These are phyloP conservation scores for Icerya purchasi DNA, from an alignment of 2,888 invertebrate species.

Conservation along the genomic window DNA sequence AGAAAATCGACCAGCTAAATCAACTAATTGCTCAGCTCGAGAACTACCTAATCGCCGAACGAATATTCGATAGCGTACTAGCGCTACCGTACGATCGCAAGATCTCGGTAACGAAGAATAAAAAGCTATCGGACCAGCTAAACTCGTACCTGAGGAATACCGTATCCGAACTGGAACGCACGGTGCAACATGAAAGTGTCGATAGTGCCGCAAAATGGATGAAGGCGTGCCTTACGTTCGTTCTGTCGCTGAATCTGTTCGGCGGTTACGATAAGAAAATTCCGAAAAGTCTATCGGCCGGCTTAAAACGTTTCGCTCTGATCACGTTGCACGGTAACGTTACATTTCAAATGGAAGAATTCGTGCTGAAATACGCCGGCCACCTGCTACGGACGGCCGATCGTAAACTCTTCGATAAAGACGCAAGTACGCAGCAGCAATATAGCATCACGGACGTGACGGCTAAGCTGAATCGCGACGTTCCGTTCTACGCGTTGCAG, in stretches of 20 bases:
- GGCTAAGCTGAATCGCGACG: conserved; percentile 3
- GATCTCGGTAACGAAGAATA: conserved; percentile 16
- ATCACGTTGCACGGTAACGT: conserved; percentile 10
- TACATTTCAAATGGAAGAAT: conserved; percentile 2
- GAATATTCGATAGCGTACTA: conserved; percentile 16
- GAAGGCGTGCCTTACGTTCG: conserved; percentile 43
- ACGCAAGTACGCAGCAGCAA: not conserved
- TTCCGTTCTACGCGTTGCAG: conserved; percentile 22
- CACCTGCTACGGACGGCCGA: conserved; percentile 4
- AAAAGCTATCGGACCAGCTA: conserved; percentile 38
- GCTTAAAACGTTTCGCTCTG: conserved; percentile 37
- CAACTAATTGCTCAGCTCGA: conserved; percentile 4
- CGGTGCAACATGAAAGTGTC: conserved; percentile 25
- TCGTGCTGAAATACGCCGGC: conserved; percentile 1
- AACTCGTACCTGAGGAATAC: conserved; percentile 40
- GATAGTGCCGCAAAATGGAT: conserved; percentile 34
- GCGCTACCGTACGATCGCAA: conserved; percentile 19
- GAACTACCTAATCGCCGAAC: conserved; percentile 2
- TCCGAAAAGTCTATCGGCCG: conserved; percentile 47
- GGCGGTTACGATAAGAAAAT: conserved; percentile 54
- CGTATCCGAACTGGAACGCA: conserved; percentile 35
- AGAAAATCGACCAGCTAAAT: conserved; percentile 1
- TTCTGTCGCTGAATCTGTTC: conserved; percentile 46
- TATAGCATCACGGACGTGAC: conserved; percentile 1
- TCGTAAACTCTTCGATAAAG: conserved; percentile 8